Percentiles rank a stretch among this genome's conserved stretches.
Evolutionary conservation across 2,797 vertebrate species (phyloP).

Genomic region (Neopelma chrysocephalum): DNA sequence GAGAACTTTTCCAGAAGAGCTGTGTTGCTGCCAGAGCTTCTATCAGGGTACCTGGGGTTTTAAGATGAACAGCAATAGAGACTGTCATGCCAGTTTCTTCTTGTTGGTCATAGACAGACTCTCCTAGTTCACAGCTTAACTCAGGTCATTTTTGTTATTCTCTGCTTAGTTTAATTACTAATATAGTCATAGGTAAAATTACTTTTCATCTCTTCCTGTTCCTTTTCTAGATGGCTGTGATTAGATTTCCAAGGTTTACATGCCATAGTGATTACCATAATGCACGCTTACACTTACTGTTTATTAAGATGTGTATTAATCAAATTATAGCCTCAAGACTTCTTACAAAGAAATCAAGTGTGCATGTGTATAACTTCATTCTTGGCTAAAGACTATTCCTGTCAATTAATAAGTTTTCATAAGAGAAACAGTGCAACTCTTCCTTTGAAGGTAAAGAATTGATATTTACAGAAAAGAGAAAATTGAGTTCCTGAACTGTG

Average conservation of each 20-base stretch:
- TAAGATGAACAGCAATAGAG: background rate
- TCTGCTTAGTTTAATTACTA: background rate
- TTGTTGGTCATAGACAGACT: background rate
- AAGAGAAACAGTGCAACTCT: background rate
- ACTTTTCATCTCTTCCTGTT: background rate
- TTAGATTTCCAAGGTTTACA: background rate
- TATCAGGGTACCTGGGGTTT: background rate
- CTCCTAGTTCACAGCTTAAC: background rate
- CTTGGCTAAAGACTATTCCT: background rate
- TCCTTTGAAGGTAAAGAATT: background rate
- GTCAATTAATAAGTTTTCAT: background rate
- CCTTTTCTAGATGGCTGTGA: background rate
- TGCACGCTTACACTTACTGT: background rate
- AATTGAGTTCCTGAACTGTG: background rate
- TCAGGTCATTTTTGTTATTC: background rate
- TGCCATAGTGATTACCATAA: background rate
- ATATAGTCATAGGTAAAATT: background rate
- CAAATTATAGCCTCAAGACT: background rate
- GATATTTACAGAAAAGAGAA: background rate
- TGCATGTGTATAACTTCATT: background rate
- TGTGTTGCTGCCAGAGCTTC: background rate
- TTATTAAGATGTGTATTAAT: background rate
- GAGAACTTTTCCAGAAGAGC: background rate
- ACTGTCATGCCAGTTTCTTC: background rate
- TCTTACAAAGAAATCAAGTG: background rate